Percentiles rank a stretch among this genome's conserved stretches.
These are phyloP conservation scores for Ceratothoa steindachneri DNA, from an alignment of 2,888 invertebrate genomes.

Conservation along the genomic window DNA sequence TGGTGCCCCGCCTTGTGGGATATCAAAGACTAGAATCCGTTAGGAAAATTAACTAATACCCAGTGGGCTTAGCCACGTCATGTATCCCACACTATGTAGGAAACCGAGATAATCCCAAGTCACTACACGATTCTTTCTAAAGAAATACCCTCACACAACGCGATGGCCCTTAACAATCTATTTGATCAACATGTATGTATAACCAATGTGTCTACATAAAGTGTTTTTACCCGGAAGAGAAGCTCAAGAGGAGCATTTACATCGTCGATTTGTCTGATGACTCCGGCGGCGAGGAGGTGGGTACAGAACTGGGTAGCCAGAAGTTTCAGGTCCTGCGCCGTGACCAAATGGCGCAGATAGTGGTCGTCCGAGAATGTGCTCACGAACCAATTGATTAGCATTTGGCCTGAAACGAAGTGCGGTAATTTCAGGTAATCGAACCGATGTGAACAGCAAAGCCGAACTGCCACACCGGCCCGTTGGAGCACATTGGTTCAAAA, in stretches of 20 bases:
- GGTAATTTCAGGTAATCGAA: background rate
- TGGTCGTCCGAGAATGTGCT: conserved; percentile 70
- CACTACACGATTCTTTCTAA: no score
- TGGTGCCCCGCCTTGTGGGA: no score
- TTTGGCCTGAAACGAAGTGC: conserved; percentile 77
- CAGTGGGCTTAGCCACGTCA: no score
- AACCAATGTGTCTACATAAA: no score
- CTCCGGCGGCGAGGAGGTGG: conserved; percentile 79
- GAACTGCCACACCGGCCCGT: background rate
- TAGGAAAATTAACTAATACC: no score
- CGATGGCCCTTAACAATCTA: no score
- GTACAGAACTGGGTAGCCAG: conserved; percentile 80
- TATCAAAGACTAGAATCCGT: no score
- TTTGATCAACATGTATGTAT: no score
- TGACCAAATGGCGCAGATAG: conserved; percentile 62
- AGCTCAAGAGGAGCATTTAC: conserved; percentile 65
- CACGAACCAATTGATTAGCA: conserved; percentile 84
- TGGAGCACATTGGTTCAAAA: background rate
- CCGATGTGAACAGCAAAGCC: background rate
- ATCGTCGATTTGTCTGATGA: conserved; percentile 73
- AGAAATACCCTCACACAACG: no score
- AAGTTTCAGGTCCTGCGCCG: conserved; percentile 68
- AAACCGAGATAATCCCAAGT: no score
- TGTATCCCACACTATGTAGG: no score
- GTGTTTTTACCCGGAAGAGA: conserved; percentile 70